Conservation (phyloP, 2,888 invertebrate genomes). For the Miltochrista miniata region DNA sequence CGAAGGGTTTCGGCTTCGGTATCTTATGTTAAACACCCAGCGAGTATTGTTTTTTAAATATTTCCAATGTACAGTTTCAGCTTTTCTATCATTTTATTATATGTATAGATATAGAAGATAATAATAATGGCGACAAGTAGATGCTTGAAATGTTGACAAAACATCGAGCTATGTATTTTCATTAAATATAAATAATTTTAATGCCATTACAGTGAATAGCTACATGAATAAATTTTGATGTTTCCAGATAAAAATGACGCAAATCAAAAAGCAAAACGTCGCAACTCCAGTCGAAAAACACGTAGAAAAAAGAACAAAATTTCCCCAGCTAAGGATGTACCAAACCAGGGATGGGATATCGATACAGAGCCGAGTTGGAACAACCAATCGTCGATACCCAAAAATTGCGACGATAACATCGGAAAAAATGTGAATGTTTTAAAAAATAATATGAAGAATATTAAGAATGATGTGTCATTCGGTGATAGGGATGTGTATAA, state of each 20-base stretch:
- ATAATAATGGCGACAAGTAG: too few species aligned
- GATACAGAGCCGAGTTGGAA: conserved; percentile 31
- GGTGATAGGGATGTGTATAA: conserved; percentile 55
- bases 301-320: conserved; percentile 67
- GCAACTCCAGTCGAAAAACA: conserved; percentile 64
- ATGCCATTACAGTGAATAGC: too few species aligned
- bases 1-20: too few species aligned
- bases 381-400: conserved; percentile 46
- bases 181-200: too few species aligned
- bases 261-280: conserved; percentile 61
- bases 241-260: conserved; percentile 25
- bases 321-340: conserved; percentile 58
- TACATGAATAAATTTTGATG: too few species aligned
- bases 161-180: too few species aligned
- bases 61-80: too few species aligned
- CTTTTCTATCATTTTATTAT: too few species aligned
- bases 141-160: too few species aligned
- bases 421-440: conserved; percentile 73
- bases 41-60: too few species aligned
- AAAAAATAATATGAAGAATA: conserved; percentile 22
- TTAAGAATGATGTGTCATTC: conserved; percentile 15
- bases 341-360: conserved; percentile 13
- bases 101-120: too few species aligned
- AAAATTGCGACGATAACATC: conserved; percentile 50
- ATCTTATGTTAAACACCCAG: too few species aligned